Base-by-base conservation (phyloP, 2,888 invertebrate species). In the Caenorhabditis zanzibari region DNA sequence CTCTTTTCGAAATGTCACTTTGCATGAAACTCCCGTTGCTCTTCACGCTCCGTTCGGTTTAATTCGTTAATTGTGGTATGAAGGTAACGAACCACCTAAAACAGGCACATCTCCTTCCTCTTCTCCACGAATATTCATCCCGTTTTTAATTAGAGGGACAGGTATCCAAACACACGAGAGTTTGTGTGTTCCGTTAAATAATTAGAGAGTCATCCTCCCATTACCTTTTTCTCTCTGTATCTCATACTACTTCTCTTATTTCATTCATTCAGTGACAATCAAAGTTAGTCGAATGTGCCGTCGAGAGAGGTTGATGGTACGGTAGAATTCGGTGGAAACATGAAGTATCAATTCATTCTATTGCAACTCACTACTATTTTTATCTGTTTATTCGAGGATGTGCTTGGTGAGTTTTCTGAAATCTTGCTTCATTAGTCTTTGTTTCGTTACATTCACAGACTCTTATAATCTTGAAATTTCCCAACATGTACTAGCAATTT, bases 21-120 rank as follows among this genome's bases (percentile, higher is more conserved):
- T 64, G 54, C 58, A 59, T 75, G 49, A 74, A 74, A 58, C 61
- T 74, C 74, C 38, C 38, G 38, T 49, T 76, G 66, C 76, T 66
- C 69, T 69, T 77, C 61, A 68, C 74, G 74, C 74, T 75, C 69
- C 38, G 12, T 24, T 58, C 35, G 58, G 7, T 22, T 69, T 77
- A 77, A 77, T 58, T 52, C 44, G 61, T 26, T 77, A 77, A 77
- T 77, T 77, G 69, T 19, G 19, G 61, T 47, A 26, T 44, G 58
- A 71, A 32, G 32, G 56, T 76, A 76, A 68, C 58, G 64, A 74
- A 64, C 19, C 47, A 7, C 19, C 63, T 24, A 52, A 54, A 63
- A 71, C 74, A 74, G 52, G 68, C 54, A 68, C 68, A 68, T 74
- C 63, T 44, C 49, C 41, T 56, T n/a, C 58, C 22, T 35, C 56